phyloP scores from a whole-genome alignment of 2,888 invertebrate species.

The Acrocyrtus sp. region DNA sequence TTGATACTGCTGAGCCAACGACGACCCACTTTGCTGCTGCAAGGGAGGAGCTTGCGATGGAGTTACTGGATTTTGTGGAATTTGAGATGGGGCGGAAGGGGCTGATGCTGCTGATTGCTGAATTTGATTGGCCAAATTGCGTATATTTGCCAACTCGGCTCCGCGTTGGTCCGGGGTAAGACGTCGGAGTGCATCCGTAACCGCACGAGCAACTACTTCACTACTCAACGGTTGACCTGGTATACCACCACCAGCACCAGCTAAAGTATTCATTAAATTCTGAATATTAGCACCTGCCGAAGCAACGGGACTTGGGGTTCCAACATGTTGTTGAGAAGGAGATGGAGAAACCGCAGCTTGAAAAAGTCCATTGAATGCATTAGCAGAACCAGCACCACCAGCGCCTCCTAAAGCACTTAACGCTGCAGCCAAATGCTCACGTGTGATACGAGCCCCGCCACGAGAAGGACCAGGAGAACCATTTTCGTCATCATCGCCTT shows the following conservation, averaged over 20 bases:
- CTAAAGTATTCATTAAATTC: slow-evolving; percentile 18
- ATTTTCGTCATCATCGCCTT: slow-evolving; percentile 66
- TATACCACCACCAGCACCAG: slow-evolving; percentile 26
- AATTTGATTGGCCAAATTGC: slow-evolving; percentile 44
- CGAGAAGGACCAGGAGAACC: slow-evolving; percentile 65
- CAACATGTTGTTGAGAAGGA: no score
- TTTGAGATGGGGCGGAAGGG: not conserved
- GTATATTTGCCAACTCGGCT: slow-evolving; percentile 53
- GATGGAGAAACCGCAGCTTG: slow-evolving; percentile 12
- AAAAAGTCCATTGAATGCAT: slow-evolving; percentile 41
- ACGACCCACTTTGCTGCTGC: not conserved
- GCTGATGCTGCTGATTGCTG: slow-evolving; percentile 13
- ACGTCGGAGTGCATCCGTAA: slow-evolving; percentile 55
- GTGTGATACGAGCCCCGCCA: slow-evolving; percentile 70
- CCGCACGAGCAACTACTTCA: slow-evolving; percentile 58
- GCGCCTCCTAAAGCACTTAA: slow-evolving; percentile 65
- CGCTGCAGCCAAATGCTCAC: slow-evolving; percentile 80
- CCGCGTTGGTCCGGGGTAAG: slow-evolving; percentile 56
- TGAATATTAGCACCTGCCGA: slow-evolving; percentile 49
- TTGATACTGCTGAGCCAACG: slow-evolving; percentile 60
- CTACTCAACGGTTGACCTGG: slow-evolving; percentile 46
- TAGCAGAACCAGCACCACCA: slow-evolving; percentile 61
- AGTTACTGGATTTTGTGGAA: not conserved
- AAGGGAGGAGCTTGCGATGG: not conserved
- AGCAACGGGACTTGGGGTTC: slow-evolving; percentile 31